Evolutionary conservation across 2,797 vertebrate species (phyloP).

Genomic region (Petrocephalus sullivani): DNA sequence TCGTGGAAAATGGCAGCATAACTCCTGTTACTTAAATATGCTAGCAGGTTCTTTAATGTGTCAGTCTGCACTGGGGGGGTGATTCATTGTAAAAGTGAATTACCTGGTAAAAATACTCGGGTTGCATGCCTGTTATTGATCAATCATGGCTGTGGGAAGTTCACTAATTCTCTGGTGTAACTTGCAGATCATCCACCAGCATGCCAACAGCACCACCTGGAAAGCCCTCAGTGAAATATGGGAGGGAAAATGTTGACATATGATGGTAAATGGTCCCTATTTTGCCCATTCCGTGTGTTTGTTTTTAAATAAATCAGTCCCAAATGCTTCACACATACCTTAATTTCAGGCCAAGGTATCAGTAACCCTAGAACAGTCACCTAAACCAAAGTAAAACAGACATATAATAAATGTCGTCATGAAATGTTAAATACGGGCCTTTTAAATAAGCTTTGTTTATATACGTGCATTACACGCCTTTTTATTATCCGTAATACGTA

Average conservation of each 20-base stretch:
- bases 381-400: background rate
- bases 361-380: background rate
- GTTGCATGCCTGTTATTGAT: background rate
- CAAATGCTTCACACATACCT: background rate
- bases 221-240: background rate
- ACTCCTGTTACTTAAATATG: background rate
- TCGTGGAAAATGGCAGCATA: background rate
- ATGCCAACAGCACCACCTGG: background rate
- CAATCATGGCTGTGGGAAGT: background rate
- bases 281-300: background rate
- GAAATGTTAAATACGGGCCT: background rate
- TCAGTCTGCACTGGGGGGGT: background rate
- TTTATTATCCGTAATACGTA: background rate
- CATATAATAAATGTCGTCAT: background rate
- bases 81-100: background rate
- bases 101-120: background rate
- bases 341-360: background rate
- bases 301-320: background rate
- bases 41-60: background rate
- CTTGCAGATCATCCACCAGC: background rate
- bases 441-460: conserved; percentile 6
- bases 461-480: background rate
- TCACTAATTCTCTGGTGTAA: background rate
- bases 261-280: background rate
- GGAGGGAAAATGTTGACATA: background rate